phyloP scores from a whole-genome alignment of 2,113 vertebrate species.

The Tiliqua scincoides region DNA sequence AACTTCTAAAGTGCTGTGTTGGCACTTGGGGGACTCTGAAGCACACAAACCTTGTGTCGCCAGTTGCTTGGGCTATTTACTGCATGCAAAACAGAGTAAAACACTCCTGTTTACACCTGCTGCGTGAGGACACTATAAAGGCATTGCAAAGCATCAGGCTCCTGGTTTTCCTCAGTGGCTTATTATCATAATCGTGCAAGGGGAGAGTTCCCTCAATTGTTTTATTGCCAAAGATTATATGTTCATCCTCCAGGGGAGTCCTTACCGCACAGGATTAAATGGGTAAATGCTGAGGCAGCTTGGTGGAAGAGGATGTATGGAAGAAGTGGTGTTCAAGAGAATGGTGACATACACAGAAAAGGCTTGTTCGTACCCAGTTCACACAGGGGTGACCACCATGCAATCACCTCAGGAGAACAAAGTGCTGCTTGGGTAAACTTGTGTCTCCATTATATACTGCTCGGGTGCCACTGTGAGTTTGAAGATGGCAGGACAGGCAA shows the following conservation, averaged over 20 bases:
- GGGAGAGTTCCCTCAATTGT: not conserved
- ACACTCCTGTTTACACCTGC: not conserved
- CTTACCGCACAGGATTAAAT: constrained; percentile 6
- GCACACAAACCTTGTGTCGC: constrained; percentile 7
- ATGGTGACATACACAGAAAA: not conserved
- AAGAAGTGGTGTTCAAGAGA: not conserved
- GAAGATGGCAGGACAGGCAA: no score
- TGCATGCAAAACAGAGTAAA: constrained; percentile 9
- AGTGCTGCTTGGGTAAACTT: no score
- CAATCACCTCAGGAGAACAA: no score
- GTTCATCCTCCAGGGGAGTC: not conserved
- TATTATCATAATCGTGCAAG: constrained; percentile 10
- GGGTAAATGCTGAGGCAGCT: not conserved
- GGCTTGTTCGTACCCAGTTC: no score
- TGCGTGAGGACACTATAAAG: not conserved
- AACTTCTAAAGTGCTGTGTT: constrained; percentile 57
- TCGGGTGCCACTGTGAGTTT: no score
- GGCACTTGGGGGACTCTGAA: constrained; percentile 56
- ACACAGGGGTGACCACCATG: not conserved
- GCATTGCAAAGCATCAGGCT: not conserved
- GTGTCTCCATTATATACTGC: no score
- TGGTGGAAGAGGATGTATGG: not conserved
- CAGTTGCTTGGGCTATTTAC: constrained; percentile 14
- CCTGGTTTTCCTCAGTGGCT: not conserved
- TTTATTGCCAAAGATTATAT: not conserved